Conservation (phyloP, 1,140 invertebrate species). For the Cydia amplana region DNA sequence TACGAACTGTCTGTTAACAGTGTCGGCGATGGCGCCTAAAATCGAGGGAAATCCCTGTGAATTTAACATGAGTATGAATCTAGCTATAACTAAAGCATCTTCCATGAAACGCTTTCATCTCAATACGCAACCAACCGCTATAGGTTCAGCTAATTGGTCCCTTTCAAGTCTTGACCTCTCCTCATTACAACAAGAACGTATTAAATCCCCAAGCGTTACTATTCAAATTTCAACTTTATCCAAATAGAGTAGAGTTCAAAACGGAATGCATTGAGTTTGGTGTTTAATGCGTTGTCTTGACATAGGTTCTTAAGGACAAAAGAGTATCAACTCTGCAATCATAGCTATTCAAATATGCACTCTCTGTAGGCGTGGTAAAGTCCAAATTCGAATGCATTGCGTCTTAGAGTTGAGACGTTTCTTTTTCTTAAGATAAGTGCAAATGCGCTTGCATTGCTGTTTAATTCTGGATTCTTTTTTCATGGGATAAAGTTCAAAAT, state of each 20-base stretch:
- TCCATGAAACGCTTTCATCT: not conserved
- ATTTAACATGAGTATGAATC: no score
- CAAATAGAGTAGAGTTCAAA: not conserved
- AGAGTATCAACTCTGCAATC: not conserved
- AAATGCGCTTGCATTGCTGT: not conserved
- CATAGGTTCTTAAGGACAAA: not conserved
- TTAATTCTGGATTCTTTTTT: not conserved
- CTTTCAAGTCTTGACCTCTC: slow-evolving; percentile 11
- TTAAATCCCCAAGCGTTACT: not conserved
- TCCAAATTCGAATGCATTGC: not conserved
- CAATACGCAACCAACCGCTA: slow-evolving; percentile 10
- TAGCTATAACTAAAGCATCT: not conserved
- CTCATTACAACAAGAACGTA: not conserved
- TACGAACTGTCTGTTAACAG: no score
- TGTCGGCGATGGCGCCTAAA: no score
- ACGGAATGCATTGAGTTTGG: not conserved
- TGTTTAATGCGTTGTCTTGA: not conserved
- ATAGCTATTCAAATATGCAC: not conserved
- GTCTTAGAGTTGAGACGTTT: not conserved
- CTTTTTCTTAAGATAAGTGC: not conserved
- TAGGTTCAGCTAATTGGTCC: slow-evolving; percentile 14
- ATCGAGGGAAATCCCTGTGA: no score
- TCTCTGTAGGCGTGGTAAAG: not conserved
- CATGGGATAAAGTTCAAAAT: not conserved
- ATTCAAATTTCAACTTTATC: not conserved